Evolutionary conservation across 1,140 invertebrate genomes (phyloP).

Genomic region (Pseudomyrmex pallidus): DNA sequence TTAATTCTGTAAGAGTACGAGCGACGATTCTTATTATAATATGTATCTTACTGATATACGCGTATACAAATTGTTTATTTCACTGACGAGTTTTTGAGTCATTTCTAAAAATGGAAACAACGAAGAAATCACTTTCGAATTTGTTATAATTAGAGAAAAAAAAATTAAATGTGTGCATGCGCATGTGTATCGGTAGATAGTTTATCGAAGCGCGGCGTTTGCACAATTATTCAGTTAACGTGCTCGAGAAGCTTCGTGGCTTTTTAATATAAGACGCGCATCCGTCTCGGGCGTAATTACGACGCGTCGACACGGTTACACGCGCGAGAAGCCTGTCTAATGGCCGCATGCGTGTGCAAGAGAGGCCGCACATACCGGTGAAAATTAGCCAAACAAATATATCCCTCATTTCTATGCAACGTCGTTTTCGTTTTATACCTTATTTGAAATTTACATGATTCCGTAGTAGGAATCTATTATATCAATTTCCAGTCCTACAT

Average conservation of each 20-base stretch:
- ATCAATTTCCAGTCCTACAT: constrained; percentile 33
- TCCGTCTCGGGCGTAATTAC: constrained; percentile 54
- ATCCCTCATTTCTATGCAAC: constrained; percentile 48
- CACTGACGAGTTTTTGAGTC: too few species aligned
- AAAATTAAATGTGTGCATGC: not conserved
- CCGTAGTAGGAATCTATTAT: not conserved
- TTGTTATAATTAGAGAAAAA: not conserved
- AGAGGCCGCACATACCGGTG: constrained; percentile 28
- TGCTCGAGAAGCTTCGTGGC: constrained; percentile 25
- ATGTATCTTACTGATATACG: too few species aligned
- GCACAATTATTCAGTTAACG: constrained; percentile 29
- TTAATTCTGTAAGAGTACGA: too few species aligned
- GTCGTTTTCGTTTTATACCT: constrained; percentile 35
- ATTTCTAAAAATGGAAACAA: too few species aligned
- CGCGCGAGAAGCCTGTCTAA: constrained; percentile 47
- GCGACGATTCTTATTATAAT: not conserved
- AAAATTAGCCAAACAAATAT: constrained; percentile 57
- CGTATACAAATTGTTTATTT: too few species aligned
- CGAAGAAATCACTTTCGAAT: too few species aligned
- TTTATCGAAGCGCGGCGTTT: constrained; percentile 28
- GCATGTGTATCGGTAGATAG: constrained; percentile 5
- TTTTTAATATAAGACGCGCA: constrained; percentile 57
- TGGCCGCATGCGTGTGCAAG: constrained; percentile 22
- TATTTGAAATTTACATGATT: constrained; percentile 47
- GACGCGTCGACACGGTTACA: constrained; percentile 46